These are phyloP conservation scores for Mastomys natalensis DNA, from an alignment of 2,113 vertebrate genomes.

Conservation along the genomic window DNA sequence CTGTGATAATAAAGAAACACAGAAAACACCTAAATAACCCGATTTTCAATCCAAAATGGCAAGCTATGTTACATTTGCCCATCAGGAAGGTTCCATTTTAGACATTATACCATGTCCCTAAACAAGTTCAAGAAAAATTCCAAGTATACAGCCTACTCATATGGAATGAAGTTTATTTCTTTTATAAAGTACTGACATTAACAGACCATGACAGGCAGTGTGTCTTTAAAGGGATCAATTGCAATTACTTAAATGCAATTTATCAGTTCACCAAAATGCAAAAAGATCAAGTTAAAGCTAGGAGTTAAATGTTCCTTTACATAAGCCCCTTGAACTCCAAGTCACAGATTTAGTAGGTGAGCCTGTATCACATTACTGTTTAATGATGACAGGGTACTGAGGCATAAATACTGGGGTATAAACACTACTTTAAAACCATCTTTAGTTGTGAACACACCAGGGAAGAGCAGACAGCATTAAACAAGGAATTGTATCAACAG, in stretches of 20 bases:
- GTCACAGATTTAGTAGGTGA: constrained; percentile 48
- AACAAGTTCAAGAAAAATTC: not conserved
- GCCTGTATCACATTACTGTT: not conserved
- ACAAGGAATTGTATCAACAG: constrained; percentile 8
- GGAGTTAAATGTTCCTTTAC: constrained; percentile 44
- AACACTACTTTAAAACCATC: not conserved
- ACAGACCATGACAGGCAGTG: not conserved
- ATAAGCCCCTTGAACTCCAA: constrained; percentile 10
- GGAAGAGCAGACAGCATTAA: constrained; percentile 11
- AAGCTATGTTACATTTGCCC: not conserved
- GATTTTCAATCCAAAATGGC: not conserved
- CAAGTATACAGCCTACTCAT: not conserved
- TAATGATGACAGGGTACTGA: not conserved
- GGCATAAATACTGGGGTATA: not conserved
- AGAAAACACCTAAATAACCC: not conserved
- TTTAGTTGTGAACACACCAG: not conserved
- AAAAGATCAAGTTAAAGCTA: constrained; percentile 45
- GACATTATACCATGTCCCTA: not conserved
- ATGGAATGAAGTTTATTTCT: constrained; percentile 23
- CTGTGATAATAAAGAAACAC: not conserved
- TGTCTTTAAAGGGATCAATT: constrained; percentile 27
- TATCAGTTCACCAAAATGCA: constrained; percentile 35
- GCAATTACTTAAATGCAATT: not conserved
- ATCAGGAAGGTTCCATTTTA: not conserved
- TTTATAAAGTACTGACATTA: constrained; percentile 21